phyloP scores from a whole-genome alignment of 92 coral and sea anemone genomes.

The Muricea muricata region DNA sequence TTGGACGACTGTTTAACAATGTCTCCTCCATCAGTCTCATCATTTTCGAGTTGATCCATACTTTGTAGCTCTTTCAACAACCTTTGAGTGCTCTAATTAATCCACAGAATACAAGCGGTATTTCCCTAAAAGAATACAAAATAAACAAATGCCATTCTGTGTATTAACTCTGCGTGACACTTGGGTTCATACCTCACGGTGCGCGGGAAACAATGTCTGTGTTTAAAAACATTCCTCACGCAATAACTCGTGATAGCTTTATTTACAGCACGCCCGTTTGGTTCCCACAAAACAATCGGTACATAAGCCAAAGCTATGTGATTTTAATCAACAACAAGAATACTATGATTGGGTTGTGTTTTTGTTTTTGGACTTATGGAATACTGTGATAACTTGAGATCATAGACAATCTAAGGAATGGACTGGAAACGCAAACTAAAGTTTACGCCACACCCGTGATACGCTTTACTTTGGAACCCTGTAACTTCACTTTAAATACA shows the following conservation, averaged over 20 bases:
- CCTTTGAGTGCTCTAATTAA: not conserved
- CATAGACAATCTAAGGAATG: too few relatives aligned
- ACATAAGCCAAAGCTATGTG: not conserved
- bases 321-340: not conserved
- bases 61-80: not conserved
- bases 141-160: conserved; percentile 7
- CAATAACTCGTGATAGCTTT: not conserved
- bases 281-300: not conserved
- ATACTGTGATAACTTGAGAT: too few relatives aligned
- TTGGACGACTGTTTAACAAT: not conserved
- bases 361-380: too few relatives aligned
- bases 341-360: not conserved
- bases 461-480: too few relatives aligned
- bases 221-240: conserved; percentile 3
- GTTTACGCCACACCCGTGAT: too few relatives aligned
- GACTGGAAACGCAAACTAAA: too few relatives aligned
- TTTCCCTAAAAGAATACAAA: not conserved
- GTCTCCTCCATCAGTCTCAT: not conserved
- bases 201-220: conserved; percentile 14
- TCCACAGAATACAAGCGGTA: conserved; percentile 2
- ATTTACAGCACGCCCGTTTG: conserved; percentile 6
- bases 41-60: not conserved
- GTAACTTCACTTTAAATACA: too few relatives aligned
- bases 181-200: not conserved
- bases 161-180: not conserved